Conservation (phyloP, 2,888 invertebrate species). For the Dasysyrphus tricinctus region DNA sequence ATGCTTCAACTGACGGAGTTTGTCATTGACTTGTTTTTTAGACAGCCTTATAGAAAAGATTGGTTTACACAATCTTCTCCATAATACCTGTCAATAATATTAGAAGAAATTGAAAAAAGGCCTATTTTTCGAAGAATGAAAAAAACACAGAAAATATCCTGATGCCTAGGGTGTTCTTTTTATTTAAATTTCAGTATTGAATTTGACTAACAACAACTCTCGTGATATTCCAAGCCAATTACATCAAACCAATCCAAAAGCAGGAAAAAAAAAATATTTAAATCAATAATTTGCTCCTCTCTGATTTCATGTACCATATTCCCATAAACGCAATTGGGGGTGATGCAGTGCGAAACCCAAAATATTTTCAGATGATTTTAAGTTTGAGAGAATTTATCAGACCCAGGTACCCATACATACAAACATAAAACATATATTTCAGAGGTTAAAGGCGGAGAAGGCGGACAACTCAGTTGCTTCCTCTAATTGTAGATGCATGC, state of each 20-base stretch:
- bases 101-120: not conserved
- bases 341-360: constrained; percentile 58
- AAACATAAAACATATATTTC: not conserved
- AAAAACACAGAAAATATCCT: not conserved
- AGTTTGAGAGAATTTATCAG: constrained; percentile 1
- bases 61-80: not conserved
- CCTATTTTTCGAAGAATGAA: not conserved
- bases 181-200: not conserved
- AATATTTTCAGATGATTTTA: constrained; percentile 32
- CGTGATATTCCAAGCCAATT: constrained; percentile 42
- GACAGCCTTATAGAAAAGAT: not conserved
- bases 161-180: not conserved
- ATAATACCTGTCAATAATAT: not conserved
- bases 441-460: constrained; percentile 65
- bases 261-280: constrained; percentile 6
- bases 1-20: no score
- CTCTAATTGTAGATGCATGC: constrained; percentile 75
- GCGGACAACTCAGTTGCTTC: constrained; percentile 74
- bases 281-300: constrained; percentile 43
- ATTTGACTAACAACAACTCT: constrained; percentile 27
- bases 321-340: constrained; percentile 58
- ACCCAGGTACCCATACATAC: not conserved
- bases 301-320: constrained; percentile 19
- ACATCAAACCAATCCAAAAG: constrained; percentile 4
- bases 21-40: not conserved